phyloP scores from a whole-genome alignment of 1,140 invertebrate species.

The Drosophila suzukii region DNA sequence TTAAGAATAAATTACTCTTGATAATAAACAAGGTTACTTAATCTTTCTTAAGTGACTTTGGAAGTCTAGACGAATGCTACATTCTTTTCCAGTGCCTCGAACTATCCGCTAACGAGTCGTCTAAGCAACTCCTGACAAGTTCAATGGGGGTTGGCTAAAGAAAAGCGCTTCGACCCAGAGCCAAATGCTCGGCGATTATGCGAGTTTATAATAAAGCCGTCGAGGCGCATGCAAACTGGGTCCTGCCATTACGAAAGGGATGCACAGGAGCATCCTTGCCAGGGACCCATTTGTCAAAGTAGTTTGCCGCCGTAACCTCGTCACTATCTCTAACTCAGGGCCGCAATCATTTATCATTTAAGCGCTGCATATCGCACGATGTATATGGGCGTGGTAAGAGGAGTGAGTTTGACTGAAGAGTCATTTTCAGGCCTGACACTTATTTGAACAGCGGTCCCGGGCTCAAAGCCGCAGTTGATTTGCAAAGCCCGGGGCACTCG shows the following conservation, averaged over 20 bases:
- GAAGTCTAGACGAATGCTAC: background rate
- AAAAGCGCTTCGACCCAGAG: slow-evolving; percentile 31
- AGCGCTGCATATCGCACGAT: slow-evolving; percentile 51
- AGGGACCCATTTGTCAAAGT: slow-evolving; percentile 71
- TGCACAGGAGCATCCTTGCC: slow-evolving; percentile 47
- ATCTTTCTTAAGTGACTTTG: no score
- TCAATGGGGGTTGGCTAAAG: slow-evolving; percentile 28
- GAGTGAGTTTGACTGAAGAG: slow-evolving; percentile 19
- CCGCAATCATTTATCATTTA: slow-evolving; percentile 79
- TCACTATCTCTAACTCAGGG: slow-evolving; percentile 70
- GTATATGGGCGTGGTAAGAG: slow-evolving; percentile 3
- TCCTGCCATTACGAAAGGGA: slow-evolving; percentile 37
- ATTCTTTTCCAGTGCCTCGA: background rate
- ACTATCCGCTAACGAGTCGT: slow-evolving; percentile 56
- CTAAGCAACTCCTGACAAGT: slow-evolving; percentile 75
- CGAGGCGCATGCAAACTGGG: slow-evolving; percentile 41
- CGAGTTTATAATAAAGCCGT: slow-evolving; percentile 79
- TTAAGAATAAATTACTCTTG: no score
- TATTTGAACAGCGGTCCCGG: slow-evolving; percentile 62
- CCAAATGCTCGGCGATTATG: slow-evolving; percentile 73
- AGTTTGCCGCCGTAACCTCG: slow-evolving; percentile 68
- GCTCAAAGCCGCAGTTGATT: slow-evolving; percentile 69
- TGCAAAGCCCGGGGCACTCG: slow-evolving; percentile 66
- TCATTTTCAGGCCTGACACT: slow-evolving; percentile 66
- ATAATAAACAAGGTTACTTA: no score